Evolutionary conservation across 2,113 vertebrate genomes (phyloP).

Genomic region (Sciurus niger): DNA sequence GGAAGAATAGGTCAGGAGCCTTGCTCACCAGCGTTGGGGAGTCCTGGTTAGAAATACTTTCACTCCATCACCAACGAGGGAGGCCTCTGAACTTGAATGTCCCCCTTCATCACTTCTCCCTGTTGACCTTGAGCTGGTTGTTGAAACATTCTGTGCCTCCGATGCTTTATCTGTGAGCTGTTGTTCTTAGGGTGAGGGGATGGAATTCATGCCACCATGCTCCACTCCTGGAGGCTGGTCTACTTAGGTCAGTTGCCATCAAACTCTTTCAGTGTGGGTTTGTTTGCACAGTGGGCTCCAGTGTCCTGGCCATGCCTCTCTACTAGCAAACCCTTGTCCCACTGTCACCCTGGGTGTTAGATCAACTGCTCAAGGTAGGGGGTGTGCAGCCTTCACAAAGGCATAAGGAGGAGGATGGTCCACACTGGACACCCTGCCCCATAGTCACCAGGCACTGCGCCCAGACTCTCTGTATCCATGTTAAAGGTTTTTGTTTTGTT

Average conservation of each 20-base stretch:
- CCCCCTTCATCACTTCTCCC: background rate
- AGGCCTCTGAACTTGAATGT: background rate
- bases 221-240: background rate
- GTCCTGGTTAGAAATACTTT: background rate
- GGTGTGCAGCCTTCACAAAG: background rate
- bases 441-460: fast-evolving
- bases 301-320: background rate
- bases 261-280: background rate
- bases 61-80: background rate
- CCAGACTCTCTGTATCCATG: background rate
- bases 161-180: background rate
- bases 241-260: fast-evolving
- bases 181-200: no score
- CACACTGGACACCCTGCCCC: fast-evolving
- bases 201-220: background rate
- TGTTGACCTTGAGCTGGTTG: background rate
- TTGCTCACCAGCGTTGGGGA: fast-evolving
- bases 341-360: background rate
- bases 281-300: background rate
- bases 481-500: background rate
- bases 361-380: background rate
- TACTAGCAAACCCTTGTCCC: background rate
- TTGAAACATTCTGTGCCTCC: background rate
- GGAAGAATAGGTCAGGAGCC: background rate
- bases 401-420: background rate